Conservation (phyloP, 1,140 invertebrate genomes). For the Gonatopus flavifemur region DNA sequence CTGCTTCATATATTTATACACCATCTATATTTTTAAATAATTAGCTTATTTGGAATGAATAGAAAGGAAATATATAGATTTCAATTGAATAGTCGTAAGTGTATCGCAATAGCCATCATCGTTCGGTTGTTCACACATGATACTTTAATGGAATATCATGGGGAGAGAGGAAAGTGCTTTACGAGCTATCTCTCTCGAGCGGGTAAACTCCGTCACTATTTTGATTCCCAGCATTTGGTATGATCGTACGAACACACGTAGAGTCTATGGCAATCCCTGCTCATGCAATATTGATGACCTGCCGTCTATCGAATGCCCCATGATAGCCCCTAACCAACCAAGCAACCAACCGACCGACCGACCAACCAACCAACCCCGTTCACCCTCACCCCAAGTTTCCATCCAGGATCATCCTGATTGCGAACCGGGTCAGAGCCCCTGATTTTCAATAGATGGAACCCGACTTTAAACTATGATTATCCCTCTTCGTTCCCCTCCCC, state of each 20-base stretch:
- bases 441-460: conserved; percentile 59
- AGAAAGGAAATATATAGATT: too few species aligned
- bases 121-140: too few species aligned
- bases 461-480: conserved; percentile 62
- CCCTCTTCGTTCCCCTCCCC: too few species aligned
- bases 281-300: conserved; percentile 60
- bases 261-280: conserved; percentile 36
- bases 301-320: conserved; percentile 52
- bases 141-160: too few species aligned
- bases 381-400: too few species aligned
- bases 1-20: too few species aligned
- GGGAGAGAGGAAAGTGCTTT: conserved; percentile 3
- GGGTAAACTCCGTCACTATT: conserved; percentile 41
- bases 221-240: conserved; percentile 51
- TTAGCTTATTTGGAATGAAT: too few species aligned
- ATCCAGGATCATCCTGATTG: conserved; percentile 55
- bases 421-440: conserved; percentile 52
- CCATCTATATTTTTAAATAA: too few species aligned
- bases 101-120: too few species aligned
- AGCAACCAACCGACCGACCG: too few species aligned
- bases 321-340: conserved; percentile 47
- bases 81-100: too few species aligned
- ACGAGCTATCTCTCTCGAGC: conserved; percentile 22
- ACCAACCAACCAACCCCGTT: conserved; percentile 21
- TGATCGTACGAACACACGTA: conserved; percentile 47